Percentiles rank a stretch among this genome's conserved stretches.
phyloP scores from a whole-genome alignment of 2,113 vertebrate species.

The Clarias gariepinus region DNA sequence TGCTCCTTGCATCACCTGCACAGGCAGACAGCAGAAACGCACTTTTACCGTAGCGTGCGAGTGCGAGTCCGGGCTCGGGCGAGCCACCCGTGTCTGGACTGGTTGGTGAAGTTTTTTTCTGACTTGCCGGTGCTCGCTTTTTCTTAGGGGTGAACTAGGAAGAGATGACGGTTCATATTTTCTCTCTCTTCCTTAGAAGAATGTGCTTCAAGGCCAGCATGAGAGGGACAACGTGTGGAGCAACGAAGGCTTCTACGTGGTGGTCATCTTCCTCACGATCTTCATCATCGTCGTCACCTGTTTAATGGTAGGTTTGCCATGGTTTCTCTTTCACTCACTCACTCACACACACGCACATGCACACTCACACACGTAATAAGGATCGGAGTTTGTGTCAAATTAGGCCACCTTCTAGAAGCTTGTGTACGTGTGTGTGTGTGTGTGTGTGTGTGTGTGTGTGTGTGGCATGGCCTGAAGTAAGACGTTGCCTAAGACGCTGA shows the following conservation, averaged over 20 bases:
- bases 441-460: slow-evolving; percentile 4
- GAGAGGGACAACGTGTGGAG: slow-evolving; percentile 87
- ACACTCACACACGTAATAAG: background rate
- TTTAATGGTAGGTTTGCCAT: slow-evolving; percentile 81
- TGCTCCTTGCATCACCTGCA: slow-evolving; percentile 47
- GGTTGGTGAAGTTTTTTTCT: slow-evolving; percentile 32
- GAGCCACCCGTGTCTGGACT: slow-evolving; percentile 17
- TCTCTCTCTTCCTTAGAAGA: slow-evolving; percentile 79
- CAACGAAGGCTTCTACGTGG: slow-evolving; percentile 86
- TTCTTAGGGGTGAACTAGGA: slow-evolving; percentile 2
- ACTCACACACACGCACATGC: background rate
- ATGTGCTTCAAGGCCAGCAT: slow-evolving; percentile 87
- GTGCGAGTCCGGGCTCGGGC: background rate
- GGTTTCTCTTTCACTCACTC: background rate
- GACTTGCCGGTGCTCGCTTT: slow-evolving; percentile 14
- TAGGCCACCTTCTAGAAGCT: background rate
- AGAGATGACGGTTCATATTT: slow-evolving; percentile 3
- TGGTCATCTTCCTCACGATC: slow-evolving; percentile 92
- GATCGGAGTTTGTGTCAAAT: slow-evolving; percentile 4
- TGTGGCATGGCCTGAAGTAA: slow-evolving; percentile 6
- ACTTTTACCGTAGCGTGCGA: background rate
- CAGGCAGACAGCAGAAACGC: background rate
- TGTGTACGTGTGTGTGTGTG: slow-evolving; percentile 3
- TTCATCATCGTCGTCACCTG: slow-evolving; percentile 90
- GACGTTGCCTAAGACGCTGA: slow-evolving; percentile 30